These are phyloP conservation scores for Lucifuga dentata DNA, from an alignment of 2,113 vertebrate genomes.

Conservation along the genomic window DNA sequence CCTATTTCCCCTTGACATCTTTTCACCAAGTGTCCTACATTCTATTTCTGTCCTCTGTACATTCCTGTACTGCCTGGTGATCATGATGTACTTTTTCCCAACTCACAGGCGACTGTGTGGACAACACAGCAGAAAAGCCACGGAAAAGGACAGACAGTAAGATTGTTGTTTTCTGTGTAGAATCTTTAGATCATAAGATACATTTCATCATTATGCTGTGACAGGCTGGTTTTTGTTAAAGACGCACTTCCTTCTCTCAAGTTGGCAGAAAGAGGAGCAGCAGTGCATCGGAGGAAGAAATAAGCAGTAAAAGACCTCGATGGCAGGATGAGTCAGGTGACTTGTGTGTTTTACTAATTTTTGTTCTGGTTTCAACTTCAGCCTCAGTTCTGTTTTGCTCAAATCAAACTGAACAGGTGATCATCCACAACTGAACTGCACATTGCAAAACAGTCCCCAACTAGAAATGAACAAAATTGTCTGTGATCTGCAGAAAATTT, in stretches of 20 bases:
- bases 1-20: no score
- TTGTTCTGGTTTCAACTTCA: background rate
- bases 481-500: no score
- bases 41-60: no score
- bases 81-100: background rate
- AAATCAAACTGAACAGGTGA: background rate
- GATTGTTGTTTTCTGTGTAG: slow-evolving; percentile 4
- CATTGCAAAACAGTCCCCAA: no score
- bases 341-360: background rate
- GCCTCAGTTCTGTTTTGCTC: background rate
- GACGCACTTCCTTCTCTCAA: background rate
- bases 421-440: background rate
- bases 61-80: background rate
- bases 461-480: no score
- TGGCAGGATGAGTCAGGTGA: slow-evolving; percentile 75
- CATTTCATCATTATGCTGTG: no score
- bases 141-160: slow-evolving; percentile 68
- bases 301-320: slow-evolving; percentile 75
- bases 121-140: slow-evolving; percentile 54
- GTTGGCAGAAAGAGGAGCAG: slow-evolving; percentile 67
- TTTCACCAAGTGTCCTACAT: no score
- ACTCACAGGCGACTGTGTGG: slow-evolving; percentile 77
- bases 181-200: background rate
- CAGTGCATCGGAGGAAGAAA: slow-evolving; percentile 76
- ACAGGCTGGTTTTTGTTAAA: no score